phyloP scores from a whole-genome alignment of 2,888 invertebrate genomes.

The Anthrax anthrax region DNA sequence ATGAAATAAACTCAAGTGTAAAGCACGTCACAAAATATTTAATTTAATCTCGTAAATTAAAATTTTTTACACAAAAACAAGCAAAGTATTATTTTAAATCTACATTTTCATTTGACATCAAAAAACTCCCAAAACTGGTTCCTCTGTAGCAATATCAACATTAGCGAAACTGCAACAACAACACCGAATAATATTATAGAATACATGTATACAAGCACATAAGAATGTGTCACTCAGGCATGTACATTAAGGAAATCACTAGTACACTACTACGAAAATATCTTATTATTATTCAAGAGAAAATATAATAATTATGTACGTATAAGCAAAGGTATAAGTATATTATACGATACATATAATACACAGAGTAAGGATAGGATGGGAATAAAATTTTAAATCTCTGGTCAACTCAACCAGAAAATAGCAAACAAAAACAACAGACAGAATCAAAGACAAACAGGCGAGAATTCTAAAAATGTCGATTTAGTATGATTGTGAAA shows the following conservation, averaged over 20 bases:
- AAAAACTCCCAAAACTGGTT: constrained; percentile 7
- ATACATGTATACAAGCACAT: constrained; percentile 1
- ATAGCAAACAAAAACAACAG: not conserved
- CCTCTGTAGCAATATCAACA: too few species aligned
- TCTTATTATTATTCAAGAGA: too few species aligned
- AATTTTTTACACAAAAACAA: constrained; percentile 3
- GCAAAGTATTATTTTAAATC: not conserved
- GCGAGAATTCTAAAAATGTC: constrained; percentile 5
- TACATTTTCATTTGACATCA: constrained; percentile 1
- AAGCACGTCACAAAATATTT: not conserved
- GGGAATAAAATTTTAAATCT: constrained; percentile 1
- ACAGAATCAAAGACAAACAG: not conserved
- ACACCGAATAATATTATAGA: too few species aligned
- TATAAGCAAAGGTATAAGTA: too few species aligned
- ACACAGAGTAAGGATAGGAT: not conserved
- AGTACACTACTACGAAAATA: too few species aligned
- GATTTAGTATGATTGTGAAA: constrained; percentile 3
- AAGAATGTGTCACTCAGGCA: constrained; percentile 7
- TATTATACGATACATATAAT: too few species aligned
- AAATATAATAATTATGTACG: too few species aligned
- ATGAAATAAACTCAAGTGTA: constrained; percentile 3
- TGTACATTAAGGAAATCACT: too few species aligned
- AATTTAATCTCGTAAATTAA: constrained; percentile 4
- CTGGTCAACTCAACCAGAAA: not conserved
- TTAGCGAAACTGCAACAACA: too few species aligned